Evolutionary conservation across 2,797 vertebrate species (phyloP).

Genomic region (Coccyzus lansbergi): DNA sequence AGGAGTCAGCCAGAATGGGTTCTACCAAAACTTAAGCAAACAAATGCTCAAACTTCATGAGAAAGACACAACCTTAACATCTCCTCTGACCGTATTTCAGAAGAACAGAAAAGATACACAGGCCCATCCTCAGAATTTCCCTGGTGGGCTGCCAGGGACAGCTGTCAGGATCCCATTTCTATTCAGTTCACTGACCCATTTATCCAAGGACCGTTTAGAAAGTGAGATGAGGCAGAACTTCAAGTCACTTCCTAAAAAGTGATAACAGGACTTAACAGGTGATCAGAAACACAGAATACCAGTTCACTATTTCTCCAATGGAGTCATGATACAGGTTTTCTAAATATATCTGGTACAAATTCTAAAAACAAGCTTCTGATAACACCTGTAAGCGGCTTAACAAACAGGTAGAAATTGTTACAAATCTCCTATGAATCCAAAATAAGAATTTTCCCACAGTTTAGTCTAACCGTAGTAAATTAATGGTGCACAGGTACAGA

Average conservation of each 20-base stretch:
- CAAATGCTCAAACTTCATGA: not conserved
- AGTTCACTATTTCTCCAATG: not conserved
- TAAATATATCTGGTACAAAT: not conserved
- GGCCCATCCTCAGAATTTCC: not conserved
- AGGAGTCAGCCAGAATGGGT: not conserved
- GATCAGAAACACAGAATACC: not conserved
- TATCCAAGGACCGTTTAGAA: not conserved
- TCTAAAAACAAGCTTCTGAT: not conserved
- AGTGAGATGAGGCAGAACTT: not conserved
- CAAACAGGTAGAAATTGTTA: not conserved
- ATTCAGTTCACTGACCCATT: not conserved
- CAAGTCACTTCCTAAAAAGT: not conserved
- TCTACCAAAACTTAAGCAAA: not conserved
- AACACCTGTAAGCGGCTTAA: not conserved
- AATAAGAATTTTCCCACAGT: not conserved
- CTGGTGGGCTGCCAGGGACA: not conserved
- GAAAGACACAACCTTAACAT: not conserved
- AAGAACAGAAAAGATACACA: not conserved
- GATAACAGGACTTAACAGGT: not conserved
- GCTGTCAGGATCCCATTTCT: not conserved
- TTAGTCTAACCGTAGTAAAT: not conserved
- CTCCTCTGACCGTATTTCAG: not conserved
- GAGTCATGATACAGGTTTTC: rapidly evolving
- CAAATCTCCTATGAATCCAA: not conserved
- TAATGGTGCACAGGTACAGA: not conserved